Evolutionary conservation across 2,113 vertebrate genomes (phyloP).

Genomic region (Aegotheles bennettii): DNA sequence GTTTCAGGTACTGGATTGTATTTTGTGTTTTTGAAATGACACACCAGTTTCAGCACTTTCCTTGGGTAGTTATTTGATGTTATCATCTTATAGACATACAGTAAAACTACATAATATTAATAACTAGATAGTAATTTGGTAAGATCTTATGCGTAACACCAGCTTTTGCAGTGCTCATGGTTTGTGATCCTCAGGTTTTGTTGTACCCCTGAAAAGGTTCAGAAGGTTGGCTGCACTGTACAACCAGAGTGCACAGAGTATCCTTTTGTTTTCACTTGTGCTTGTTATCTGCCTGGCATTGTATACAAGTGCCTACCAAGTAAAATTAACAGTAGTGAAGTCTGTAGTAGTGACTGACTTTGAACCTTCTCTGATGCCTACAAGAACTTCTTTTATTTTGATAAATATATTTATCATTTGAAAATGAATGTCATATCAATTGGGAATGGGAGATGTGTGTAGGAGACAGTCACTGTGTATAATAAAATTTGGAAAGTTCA

Average conservation of each 20-base stretch:
- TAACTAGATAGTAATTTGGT: not conserved
- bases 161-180: not conserved
- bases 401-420: not conserved
- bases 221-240: not conserved
- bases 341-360: not conserved
- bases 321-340: not conserved
- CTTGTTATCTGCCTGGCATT: not conserved
- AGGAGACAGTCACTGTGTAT: not conserved
- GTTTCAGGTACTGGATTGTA: not conserved
- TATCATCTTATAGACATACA: not conserved
- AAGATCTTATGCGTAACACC: not conserved
- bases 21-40: slow-evolving; percentile 6
- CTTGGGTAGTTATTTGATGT: not conserved
- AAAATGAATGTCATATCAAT: not conserved
- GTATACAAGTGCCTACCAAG: not conserved
- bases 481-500: not conserved
- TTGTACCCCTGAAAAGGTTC: not conserved
- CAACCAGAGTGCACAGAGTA: not conserved
- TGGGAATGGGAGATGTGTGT: not conserved
- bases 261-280: not conserved
- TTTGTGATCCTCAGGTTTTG: not conserved
- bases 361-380: not conserved
- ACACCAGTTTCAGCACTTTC: not conserved
- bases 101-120: not conserved
- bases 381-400: not conserved